A percentile compares a stretch with the other conserved stretches of the same genome.
Conservation (phyloP, 2,113 vertebrate species). For the Guaruba guarouba region DNA sequence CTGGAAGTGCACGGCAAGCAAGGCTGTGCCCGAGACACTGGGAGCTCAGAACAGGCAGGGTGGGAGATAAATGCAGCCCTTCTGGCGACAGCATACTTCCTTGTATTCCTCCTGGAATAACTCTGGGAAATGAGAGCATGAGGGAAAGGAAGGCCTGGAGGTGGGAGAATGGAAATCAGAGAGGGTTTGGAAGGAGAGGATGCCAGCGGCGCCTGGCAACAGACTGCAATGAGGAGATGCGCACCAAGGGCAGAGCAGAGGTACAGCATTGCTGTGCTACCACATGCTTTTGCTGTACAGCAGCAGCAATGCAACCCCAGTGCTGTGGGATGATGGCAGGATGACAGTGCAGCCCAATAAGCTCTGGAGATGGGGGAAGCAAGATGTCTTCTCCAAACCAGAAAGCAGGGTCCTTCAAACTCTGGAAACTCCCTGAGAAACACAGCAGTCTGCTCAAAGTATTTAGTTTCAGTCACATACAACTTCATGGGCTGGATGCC, state of each 20-base stretch:
- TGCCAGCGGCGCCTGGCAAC: neutral
- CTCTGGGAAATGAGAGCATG: neutral
- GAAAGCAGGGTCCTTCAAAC: neutral
- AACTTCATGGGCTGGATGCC: neutral
- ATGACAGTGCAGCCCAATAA: fast-evolving
- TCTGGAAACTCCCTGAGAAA: neutral
- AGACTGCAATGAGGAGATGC: neutral
- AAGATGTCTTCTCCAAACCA: neutral
- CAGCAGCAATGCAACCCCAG: neutral
- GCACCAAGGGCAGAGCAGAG: neutral
- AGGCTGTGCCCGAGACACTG: neutral
- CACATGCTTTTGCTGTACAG: fast-evolving
- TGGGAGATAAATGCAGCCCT: neutral
- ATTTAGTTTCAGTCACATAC: neutral
- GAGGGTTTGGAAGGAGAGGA: neutral
- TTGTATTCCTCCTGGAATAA: neutral
- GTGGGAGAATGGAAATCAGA: neutral
- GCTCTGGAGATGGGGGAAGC: neutral
- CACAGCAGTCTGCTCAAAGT: neutral
- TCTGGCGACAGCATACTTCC: neutral
- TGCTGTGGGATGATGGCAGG: fast-evolving
- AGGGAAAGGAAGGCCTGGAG: neutral
- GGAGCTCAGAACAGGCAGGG: neutral
- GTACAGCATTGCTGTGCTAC: neutral
- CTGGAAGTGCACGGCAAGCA: neutral